Conservation (phyloP, 2,888 invertebrate species). For the Troides aeacus region DNA sequence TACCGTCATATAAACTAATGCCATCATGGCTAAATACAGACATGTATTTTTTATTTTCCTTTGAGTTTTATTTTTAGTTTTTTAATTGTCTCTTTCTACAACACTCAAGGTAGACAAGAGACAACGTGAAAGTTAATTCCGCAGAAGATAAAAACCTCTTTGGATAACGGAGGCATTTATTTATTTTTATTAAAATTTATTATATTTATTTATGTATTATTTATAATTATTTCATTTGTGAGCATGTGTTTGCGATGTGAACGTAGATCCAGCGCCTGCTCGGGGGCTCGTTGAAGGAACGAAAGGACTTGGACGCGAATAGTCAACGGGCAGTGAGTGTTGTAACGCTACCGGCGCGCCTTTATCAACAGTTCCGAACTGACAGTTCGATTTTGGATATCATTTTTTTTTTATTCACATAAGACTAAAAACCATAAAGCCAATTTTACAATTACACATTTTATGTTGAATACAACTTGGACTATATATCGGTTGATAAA, state of each 20-base stretch:
- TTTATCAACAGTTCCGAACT: background rate
- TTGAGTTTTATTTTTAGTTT: no score
- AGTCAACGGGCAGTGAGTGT: constrained; percentile 85
- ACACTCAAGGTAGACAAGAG: background rate
- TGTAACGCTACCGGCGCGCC: constrained; percentile 26
- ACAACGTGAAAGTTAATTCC: no score
- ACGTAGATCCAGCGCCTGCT: constrained; percentile 86
- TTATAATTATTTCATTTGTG: constrained; percentile 44
- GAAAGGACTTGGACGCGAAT: constrained; percentile 84
- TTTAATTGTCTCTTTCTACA: no score
- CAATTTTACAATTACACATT: no score
- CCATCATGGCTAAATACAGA: no score
- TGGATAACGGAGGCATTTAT: constrained; percentile 26
- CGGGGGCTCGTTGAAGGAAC: constrained; percentile 83
- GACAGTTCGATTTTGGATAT: constrained; percentile 26
- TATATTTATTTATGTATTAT: constrained; percentile 40
- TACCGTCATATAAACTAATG: no score
- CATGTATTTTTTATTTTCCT: no score
- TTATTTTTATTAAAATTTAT: constrained; percentile 35
- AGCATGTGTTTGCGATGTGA: constrained; percentile 51
- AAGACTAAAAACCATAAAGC: no score
- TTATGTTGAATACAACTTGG: no score
- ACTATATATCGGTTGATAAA: no score
- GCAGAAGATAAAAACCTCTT: no score
- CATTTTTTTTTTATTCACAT: no score